Evolutionary conservation across 23 tunicate species (phyloP), one percentile per base, ranked within the genome.

Genomic region (Pegea sp.): DNA sequence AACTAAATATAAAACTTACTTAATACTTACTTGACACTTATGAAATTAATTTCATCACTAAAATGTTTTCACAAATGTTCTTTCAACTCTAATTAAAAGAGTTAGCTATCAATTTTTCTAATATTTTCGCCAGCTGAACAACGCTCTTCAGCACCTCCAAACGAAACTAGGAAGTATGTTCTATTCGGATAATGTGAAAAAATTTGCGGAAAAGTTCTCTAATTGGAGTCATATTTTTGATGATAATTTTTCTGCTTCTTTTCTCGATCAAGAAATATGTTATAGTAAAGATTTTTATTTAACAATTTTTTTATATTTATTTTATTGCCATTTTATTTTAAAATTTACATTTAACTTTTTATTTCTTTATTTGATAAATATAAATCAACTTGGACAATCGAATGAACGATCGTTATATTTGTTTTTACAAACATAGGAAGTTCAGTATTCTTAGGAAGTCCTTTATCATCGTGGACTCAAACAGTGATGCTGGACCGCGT

Each of bases 401-500:
- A n/a, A n/a, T n/a, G n/a, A n/a, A n/a, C n/a, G n/a, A n/a, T n/a
- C n/a, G n/a, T n/a, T n/a, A n/a, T n/a, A n/a, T n/a, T n/a, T n/a
- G n/a, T n/a, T n/a, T n/a, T n/a, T n/a, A 38, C 11, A 38, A 38
- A 38, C 16, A 38, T 8, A 38, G 46, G 46, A 11, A 38, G 70
- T 34, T 31, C 42, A 11, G n/a, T 7, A 21, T 89, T 89, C 57
- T 48, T 89, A 56, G 98, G 81, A 0, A 76, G 90, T 59, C 98
- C 98, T 0, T 54, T 89, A 46, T 89, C 98, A 0, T 76, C 90
- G 7, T 89, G 98, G 98, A 70, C 98, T 5, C 98, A 89, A 57
- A 74, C 90, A 4, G 98, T 89, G 34, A 31, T 89, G 71, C 52
- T 77, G 18, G 98, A 89, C 44, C 68, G 91, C 34, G 67, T 71